Evolutionary conservation across 2,113 vertebrate genomes (phyloP), one percentile per base, ranked within the genome.

Genomic region (Chaenocephalus aceratus): DNA sequence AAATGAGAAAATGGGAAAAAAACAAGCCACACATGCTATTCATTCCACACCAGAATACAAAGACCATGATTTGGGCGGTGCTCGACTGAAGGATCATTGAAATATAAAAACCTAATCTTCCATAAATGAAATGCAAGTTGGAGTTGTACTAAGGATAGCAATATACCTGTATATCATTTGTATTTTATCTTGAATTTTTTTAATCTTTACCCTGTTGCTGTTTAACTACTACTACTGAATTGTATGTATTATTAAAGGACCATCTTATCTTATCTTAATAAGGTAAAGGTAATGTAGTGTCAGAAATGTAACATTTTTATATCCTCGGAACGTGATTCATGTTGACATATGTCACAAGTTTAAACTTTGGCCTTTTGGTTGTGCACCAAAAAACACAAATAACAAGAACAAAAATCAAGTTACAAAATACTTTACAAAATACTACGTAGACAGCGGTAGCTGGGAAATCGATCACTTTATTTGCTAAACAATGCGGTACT

Each of bases 1-100:
- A 56, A 64, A 72, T 23, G 51, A 6, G 34, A 64, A 67, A 44
- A 63, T 66, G 58, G 45, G 52, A 3, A 49, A n/a, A 21, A 72
- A 23, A n/a, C 21, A 69, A 45, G 12, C 18, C 1, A 8, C 48
- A 64, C 26, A 11, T 7, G 51, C 8, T 73, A 12, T 12, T 49
- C 1, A n/a, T 34, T 65, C 11, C 12, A 26, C 30, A 53, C 18
- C 0, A 1, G 11, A 6, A 21, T 6, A 67, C 13, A 59, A 53
- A 58, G 26, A 66, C 16, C 26, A 49, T 14, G 23, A 52, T 53
- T n/a, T 48, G n/a, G 7, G 1, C 18, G 13, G 44, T 14, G 30
- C 10, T 45, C 3, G 34, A 34, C n/a, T 44, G 54, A 21, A 9
- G 60, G 5, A 57, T 52, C 34, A 60, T 49, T 49, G 30, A 61